Percentiles rank a stretch among this genome's conserved stretches.
Conservation (phyloP, 2,888 invertebrate genomes). For the Nephrotoma flavescens region DNA sequence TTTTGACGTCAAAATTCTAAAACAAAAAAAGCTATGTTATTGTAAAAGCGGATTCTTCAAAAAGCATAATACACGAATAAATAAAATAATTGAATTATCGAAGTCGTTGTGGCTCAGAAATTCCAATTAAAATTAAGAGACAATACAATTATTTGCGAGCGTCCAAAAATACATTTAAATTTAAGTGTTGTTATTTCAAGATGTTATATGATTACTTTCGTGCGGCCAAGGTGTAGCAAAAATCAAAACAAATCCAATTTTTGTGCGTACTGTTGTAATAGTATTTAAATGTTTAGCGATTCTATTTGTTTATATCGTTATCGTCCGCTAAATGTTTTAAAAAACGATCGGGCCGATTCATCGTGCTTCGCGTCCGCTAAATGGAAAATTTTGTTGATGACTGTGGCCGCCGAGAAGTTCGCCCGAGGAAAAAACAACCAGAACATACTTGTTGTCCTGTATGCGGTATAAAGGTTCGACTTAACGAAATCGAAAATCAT, state of each 20-base stretch:
- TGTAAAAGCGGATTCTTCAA: not conserved
- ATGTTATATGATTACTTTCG: not conserved
- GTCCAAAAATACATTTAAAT: not conserved
- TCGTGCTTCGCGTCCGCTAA: not conserved
- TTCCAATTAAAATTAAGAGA: not conserved
- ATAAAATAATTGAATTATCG: not conserved
- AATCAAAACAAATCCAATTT: not conserved
- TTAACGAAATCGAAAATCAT: slow-evolving; percentile 72
- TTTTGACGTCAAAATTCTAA: not conserved
- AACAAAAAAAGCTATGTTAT: not conserved
- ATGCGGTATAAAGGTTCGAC: slow-evolving; percentile 70
- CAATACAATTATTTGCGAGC: not conserved
- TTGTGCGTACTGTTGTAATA: not conserved
- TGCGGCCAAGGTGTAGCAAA: not conserved
- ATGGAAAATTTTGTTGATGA: slow-evolving; percentile 14
- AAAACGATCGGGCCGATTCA: not conserved
- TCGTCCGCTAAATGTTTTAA: not conserved
- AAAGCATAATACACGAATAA: not conserved
- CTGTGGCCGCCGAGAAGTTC: slow-evolving; percentile 17
- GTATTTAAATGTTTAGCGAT: not conserved
- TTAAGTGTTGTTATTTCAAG: not conserved
- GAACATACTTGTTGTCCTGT: slow-evolving; percentile 75
- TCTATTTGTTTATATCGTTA: not conserved
- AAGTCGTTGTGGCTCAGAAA: not conserved
- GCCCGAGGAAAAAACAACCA: slow-evolving; percentile 43